A percentile compares a stretch with the other conserved stretches of the same genome.
phyloP scores from a whole-genome alignment of 2,797 vertebrate genomes.

The Garrulus glandarius region DNA sequence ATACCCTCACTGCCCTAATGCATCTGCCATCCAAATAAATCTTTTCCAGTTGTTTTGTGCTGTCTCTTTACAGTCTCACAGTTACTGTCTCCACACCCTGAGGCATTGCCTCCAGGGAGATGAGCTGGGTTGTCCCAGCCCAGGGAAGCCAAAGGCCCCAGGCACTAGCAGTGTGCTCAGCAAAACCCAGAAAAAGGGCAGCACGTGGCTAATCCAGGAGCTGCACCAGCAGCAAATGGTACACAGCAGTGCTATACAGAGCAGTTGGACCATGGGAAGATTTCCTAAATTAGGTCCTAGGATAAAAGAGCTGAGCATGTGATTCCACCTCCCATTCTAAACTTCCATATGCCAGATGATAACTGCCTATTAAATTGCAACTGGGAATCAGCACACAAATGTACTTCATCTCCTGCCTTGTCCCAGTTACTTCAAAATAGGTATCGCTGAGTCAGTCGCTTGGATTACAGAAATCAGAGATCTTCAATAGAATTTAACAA shows the following conservation, averaged over 20 bases:
- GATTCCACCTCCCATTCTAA: conserved; percentile 85
- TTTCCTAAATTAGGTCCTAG: neutral
- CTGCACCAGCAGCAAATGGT: neutral
- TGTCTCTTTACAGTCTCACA: neutral
- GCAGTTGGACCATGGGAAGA: neutral
- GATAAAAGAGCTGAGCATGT: conserved; percentile 70
- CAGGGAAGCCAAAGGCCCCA: neutral
- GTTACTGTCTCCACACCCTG: neutral
- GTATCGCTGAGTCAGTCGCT: conserved; percentile 13
- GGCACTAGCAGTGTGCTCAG: fast-evolving
- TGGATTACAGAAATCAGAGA: neutral
- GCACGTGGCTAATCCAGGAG: neutral
- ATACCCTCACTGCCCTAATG: neutral
- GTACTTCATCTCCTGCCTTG: conserved; percentile 41
- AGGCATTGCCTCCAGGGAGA: neutral
- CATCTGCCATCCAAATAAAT: neutral
- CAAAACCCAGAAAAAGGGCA: neutral
- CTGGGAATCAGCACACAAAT: conserved; percentile 9
- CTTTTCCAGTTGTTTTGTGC: neutral
- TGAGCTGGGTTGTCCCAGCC: neutral
- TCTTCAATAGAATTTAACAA: neutral
- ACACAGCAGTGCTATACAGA: neutral
- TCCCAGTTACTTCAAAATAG: conserved; percentile 39
- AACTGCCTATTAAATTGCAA: conserved; percentile 1
- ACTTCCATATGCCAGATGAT: conserved; percentile 85